Conservation (phyloP, 1,140 invertebrate genomes). For the Drosophila virilis region DNA sequence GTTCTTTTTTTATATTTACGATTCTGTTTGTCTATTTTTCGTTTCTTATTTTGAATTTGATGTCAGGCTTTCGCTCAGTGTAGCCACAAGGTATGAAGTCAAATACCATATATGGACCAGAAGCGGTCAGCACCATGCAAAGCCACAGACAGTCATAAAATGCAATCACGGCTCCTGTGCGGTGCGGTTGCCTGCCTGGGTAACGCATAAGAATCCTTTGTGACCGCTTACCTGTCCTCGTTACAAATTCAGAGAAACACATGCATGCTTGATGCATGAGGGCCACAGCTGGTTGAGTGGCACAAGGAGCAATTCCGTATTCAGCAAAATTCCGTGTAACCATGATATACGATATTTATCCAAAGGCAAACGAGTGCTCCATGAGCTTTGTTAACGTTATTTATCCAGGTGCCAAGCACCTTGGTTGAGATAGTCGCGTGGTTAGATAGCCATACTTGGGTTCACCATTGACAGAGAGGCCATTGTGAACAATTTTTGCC, state of each 20-base stretch:
- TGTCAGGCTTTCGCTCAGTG: conserved; percentile 25
- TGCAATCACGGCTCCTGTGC: conserved; percentile 45
- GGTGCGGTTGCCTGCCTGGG: conserved; percentile 11
- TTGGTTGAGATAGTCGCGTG: background rate
- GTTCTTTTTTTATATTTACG: background rate
- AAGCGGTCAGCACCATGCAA: conserved; percentile 21
- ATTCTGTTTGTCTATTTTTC: background rate
- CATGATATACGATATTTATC: conserved; percentile 31
- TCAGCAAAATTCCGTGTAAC: background rate
- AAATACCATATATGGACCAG: conserved; percentile 8
- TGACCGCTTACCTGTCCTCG: background rate
- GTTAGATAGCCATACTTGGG: background rate
- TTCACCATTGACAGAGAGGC: conserved; percentile 1
- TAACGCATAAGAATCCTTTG: conserved; percentile 36
- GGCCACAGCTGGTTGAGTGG: conserved; percentile 1
- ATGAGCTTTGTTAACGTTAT: conserved; percentile 21
- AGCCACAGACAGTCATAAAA: conserved; percentile 45
- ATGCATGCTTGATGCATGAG: conserved; percentile 1
- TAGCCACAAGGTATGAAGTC: conserved; percentile 2
- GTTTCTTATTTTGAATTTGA: background rate
- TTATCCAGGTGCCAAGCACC: conserved; percentile 22
- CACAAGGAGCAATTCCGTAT: background rate
- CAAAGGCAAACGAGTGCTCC: conserved; percentile 3
- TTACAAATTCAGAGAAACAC: conserved; percentile 3
- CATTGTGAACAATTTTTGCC: background rate